phyloP scores from a whole-genome alignment of 1,140 invertebrate genomes.

The Panagrolaimus sp. region DNA sequence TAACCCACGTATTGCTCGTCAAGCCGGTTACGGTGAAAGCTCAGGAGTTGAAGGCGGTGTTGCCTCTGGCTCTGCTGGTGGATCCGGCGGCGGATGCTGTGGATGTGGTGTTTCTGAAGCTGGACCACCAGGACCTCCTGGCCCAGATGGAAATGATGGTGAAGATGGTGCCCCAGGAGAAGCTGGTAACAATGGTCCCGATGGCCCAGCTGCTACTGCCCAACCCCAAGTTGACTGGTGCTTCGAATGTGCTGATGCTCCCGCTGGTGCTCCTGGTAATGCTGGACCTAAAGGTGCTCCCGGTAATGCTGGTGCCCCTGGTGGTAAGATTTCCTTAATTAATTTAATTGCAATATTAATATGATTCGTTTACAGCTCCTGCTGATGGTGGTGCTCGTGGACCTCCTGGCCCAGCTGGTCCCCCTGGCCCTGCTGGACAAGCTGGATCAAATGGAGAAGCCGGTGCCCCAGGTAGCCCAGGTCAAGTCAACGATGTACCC shows the following conservation, averaged over 20 bases:
- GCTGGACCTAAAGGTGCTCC: constrained; percentile 31
- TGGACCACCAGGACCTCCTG: constrained; percentile 41
- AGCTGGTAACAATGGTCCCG: constrained; percentile 38
- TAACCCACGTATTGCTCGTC: constrained; percentile 28
- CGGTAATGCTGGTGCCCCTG: neutral
- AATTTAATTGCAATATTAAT: too few relatives aligned
- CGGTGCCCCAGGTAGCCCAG: neutral
- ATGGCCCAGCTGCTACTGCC: constrained; percentile 33
- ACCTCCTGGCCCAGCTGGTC: neutral
- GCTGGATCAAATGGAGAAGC: neutral
- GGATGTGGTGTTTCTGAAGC: constrained; percentile 38
- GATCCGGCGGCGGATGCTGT: constrained; percentile 15
- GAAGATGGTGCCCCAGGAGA: constrained; percentile 31
- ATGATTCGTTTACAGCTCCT: too few relatives aligned
- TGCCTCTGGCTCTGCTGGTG: neutral
- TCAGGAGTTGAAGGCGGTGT: constrained; percentile 15
- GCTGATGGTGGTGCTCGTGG: too few relatives aligned
- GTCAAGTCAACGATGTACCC: constrained; percentile 5
- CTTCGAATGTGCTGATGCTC: constrained; percentile 38
- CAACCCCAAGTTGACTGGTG: constrained; percentile 31
- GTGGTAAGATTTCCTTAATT: too few relatives aligned
- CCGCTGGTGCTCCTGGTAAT: constrained; percentile 25
- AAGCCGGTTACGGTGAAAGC: constrained; percentile 37
- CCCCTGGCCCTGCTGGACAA: neutral
- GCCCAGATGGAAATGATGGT: constrained; percentile 42